phyloP scores from a whole-genome alignment of 1,140 invertebrate species.

The roundworm (Caenorhabditis elegans) region WBcel235 BX284605.5:6140001-6140500 shows the following conservation, averaged over 20 bases:
- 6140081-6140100: constrained; percentile 18
- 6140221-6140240: background rate
- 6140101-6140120: constrained; percentile 34
- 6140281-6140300: background rate
- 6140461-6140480: constrained; percentile 32
- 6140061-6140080: background rate
- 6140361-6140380: too few species aligned
- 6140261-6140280: background rate
- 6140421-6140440: background rate
- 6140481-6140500: background rate
- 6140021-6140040: too few species aligned
- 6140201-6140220: background rate
- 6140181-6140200: constrained; percentile 17
- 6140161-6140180: background rate
- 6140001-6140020: too few species aligned
- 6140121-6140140: constrained; percentile 25
- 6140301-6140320: constrained; percentile 27
- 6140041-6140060: constrained; percentile 12
- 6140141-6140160: background rate
- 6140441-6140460: background rate
- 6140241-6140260: background rate
- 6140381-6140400: too few species aligned
- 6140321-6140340: constrained; percentile 22
- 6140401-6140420: background rate
- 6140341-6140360: background rate